phyloP scores from a whole-genome alignment of 2,113 vertebrate species.

The Origma solitaria region DNA sequence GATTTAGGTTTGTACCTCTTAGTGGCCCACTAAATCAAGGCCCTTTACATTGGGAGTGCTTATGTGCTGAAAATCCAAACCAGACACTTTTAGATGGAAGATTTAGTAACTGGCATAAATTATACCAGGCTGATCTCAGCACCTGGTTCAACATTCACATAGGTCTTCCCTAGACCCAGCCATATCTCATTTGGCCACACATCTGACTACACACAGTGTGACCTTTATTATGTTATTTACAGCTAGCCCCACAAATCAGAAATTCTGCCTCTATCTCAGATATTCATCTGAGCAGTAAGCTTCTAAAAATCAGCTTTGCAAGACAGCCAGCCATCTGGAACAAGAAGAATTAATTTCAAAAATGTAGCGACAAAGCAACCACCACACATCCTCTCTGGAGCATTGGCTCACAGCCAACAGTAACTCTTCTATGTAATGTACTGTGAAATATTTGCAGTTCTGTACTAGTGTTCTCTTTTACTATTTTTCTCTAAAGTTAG shows the following conservation, averaged over 20 bases:
- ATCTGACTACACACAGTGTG: not conserved
- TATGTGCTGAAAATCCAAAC: not conserved
- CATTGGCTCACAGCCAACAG: not conserved
- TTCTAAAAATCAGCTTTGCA: constrained; percentile 10
- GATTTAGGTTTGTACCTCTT: not conserved
- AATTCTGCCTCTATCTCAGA: not conserved
- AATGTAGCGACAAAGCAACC: not conserved
- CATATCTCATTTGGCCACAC: not conserved
- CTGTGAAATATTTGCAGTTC: not conserved
- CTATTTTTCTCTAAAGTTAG: not conserved
- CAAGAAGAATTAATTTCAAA: not conserved
- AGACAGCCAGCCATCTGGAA: not conserved
- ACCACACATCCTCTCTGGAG: not conserved
- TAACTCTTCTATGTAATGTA: not conserved
- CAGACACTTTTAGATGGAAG: not conserved
- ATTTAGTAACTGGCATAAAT: not conserved
- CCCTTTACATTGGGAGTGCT: not conserved
- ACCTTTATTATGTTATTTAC: not conserved
- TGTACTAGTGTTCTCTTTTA: not conserved
- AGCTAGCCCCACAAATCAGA: not conserved
- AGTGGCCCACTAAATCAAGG: not conserved
- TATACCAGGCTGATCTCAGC: not conserved
- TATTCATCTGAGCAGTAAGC: not conserved
- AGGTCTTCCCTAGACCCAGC: not conserved
- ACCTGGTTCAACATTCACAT: not conserved